Base-by-base conservation (phyloP, 2,797 vertebrate genomes). In the Lemur catta region DNA sequence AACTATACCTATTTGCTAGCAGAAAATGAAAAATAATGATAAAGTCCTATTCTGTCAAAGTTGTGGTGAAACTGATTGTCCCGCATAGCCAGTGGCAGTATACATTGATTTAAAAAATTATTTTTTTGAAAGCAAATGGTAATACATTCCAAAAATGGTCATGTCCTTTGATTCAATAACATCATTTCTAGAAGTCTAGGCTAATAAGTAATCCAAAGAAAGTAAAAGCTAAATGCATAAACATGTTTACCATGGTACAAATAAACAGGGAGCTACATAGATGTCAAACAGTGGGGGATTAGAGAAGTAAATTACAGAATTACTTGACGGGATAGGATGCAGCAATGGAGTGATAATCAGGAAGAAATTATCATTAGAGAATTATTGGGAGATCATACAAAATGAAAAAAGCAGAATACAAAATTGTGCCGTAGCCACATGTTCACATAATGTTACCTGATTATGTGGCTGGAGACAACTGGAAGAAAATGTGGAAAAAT, bases 11-110 rank as follows among this genome's bases (percentile, higher is more conserved):
- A 35, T 48, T 57, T 71, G 50, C 7, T 46, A 91, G 71, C 17
- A 57, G 61, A 94, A 96, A 78, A 24, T 3, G 22, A 80, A 84
- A 72, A 35, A 57, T 2, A 38, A n/a, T 74, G 33, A 59, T 43
- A 43, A 89, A 92, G 50, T 59, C 26, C 50, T 80, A 67, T 71
- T 48, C 30, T 65, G 50, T 57, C 86, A 71, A 71, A 76, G 52
- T 30, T 95, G 35, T 78, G 10, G 43, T 67, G 24, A 91, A 79
- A 88, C 0, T 3, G n/a, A 87, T 57, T 38, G n/a, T 89, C 65
- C 46, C 2, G 50, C 15, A 18, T 57, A 18, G 59, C 38, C 67
- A 35, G 28, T 30, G 33, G 35, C 43, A 46, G 12, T 50, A 26
- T 12, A 78, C 13, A 22, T 22, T 12, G 28, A 48, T 69, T 59